Base-by-base conservation (phyloP, 2,888 invertebrate species). In the Oxytorus armatus region DNA sequence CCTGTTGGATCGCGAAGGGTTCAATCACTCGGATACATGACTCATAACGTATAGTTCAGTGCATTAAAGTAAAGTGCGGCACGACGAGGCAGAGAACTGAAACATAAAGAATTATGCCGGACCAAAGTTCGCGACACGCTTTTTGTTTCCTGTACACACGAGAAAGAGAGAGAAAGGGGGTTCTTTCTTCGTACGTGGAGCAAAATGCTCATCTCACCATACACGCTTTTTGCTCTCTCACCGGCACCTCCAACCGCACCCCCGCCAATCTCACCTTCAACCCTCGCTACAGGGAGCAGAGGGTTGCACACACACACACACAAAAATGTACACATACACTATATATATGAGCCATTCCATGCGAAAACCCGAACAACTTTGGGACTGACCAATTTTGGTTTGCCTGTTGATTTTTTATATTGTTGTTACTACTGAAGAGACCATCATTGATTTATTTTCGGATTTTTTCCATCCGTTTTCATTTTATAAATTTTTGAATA, bases 201-300 rank as follows among this genome's bases (percentile, higher is more conserved):
- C 57, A 65, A 47, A 65, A 77, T 70, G 55, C 57, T 65, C 57
- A 63, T 57, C 57, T 72, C 77, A 51, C 77, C 77, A n/a, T n/a
- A n/a, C 72, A 72, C 59, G 77, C 39, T 57, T 72, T 77, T 57
- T 77, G 70, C 70, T 57, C 65, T 72, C 70, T 36, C 55, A 14
- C 3, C 1, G n/a, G n/a, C 11, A 59, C 39, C 5, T 59, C 25
- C 63, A 49, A 57, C 49, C 16, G 39, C 49, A 39, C 33, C 51
- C n/a, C 49, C 44, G 8, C 63, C 49, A 65, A 66, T 66, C 66
- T 77, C 72, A 77, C 72, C 72, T 77, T 61, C 66, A 21, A 77
- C 78, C 78, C 78, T 57, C 70, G 11, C 44, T 23, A 36, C 42
- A 61, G n/a, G n/a, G 42, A 68, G 8, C 44, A 11, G 61, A 68